Conservation (phyloP, 2,888 invertebrate species). For the Furcula furcula region DNA sequence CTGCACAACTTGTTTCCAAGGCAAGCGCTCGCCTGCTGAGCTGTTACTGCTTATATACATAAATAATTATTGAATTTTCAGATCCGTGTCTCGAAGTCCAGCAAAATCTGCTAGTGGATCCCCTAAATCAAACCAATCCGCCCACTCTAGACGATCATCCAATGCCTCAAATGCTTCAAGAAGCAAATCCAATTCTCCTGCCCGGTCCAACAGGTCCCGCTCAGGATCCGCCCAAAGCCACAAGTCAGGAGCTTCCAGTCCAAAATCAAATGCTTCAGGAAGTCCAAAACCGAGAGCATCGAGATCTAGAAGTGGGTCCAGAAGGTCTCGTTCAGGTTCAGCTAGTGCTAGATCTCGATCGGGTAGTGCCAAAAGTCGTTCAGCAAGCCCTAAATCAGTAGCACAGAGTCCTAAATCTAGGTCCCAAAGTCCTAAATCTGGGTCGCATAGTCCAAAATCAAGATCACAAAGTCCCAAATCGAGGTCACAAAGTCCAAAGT, state of each 20-base stretch:
- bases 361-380: constrained; percentile 45
- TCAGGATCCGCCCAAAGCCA: constrained; percentile 61
- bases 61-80: too few species aligned
- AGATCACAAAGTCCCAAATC: constrained; percentile 57
- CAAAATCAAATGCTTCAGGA: constrained; percentile 67
- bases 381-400: constrained; percentile 45
- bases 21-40: too few species aligned
- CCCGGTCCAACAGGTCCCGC: constrained; percentile 61
- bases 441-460: constrained; percentile 56
- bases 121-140: constrained; percentile 63
- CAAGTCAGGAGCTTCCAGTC: constrained; percentile 71
- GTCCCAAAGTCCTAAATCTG: constrained; percentile 41
- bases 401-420: constrained; percentile 43
- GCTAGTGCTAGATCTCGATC: constrained; percentile 55
- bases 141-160: constrained; percentile 59
- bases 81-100: constrained; percentile 66
- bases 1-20: too few species aligned
- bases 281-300: constrained; percentile 56
- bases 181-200: constrained; percentile 73
- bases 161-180: constrained; percentile 59
- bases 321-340: constrained; percentile 51
- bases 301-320: constrained; percentile 64
- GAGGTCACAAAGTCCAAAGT: constrained; percentile 46
- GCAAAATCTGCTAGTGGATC: constrained; percentile 69
- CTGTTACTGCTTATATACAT: too few species aligned